A percentile compares a stretch with the other conserved stretches of the same genome.
Conservation (phyloP, 2,113 vertebrate species). For the Agelaius phoeniceus region DNA sequence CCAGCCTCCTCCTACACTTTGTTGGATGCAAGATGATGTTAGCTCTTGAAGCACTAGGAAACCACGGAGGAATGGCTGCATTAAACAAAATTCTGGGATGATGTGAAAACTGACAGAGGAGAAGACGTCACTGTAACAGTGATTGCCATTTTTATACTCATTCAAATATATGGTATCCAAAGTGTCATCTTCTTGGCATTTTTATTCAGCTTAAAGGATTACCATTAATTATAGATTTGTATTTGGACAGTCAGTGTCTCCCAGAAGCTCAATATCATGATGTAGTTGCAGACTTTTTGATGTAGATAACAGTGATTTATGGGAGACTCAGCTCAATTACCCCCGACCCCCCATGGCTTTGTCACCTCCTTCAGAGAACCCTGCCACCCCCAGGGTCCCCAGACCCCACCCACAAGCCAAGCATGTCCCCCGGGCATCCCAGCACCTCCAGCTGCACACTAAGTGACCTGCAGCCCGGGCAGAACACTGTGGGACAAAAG, state of each 20-base stretch:
- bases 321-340: neutral
- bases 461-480: neutral
- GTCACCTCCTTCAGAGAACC: neutral
- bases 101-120: neutral
- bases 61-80: neutral
- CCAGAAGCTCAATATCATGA: neutral
- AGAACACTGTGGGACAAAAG: neutral
- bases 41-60: neutral
- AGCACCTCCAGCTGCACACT: neutral
- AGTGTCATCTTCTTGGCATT: neutral
- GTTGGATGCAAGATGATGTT: neutral
- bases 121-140: neutral
- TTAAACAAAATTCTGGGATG: neutral
- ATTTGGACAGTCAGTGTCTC: neutral
- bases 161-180: neutral
- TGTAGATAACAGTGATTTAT: rapidly evolving
- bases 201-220: neutral
- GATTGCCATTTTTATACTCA: neutral
- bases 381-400: neutral
- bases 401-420: neutral
- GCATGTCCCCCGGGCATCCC: neutral
- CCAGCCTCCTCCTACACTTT: neutral
- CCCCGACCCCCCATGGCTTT: neutral
- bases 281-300: neutral
- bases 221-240: neutral